Conservation (phyloP, 2,113 vertebrate genomes). For the Plestiodon gilberti region DNA sequence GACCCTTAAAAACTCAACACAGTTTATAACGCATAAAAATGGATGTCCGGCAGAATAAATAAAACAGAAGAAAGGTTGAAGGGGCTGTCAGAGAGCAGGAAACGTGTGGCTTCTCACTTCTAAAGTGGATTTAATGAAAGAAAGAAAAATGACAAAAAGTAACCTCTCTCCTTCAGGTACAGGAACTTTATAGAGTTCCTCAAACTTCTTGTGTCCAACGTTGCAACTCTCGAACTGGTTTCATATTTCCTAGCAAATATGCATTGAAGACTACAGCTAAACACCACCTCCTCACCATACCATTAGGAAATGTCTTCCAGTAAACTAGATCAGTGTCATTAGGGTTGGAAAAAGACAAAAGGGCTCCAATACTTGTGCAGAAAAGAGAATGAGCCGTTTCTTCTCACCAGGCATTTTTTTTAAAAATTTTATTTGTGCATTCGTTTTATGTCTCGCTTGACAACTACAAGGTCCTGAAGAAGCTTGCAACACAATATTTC, state of each 20-base stretch:
- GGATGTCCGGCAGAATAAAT: slow-evolving; percentile 28
- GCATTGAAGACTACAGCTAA: background rate
- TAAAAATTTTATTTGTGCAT: background rate
- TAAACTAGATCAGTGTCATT: background rate
- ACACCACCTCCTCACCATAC: no score
- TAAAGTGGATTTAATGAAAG: rapidly evolving
- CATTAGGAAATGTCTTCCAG: background rate
- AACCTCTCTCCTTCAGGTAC: background rate
- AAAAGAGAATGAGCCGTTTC: background rate
- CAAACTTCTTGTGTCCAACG: background rate
- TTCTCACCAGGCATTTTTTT: no score
- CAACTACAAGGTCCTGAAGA: no score
- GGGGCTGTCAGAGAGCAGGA: background rate
- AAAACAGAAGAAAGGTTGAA: background rate
- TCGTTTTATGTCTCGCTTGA: background rate
- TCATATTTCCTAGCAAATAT: background rate
- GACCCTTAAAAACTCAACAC: slow-evolving; percentile 35
- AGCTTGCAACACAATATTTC: no score
- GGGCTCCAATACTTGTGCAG: no score
- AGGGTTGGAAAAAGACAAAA: background rate
- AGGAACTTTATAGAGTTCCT: background rate
- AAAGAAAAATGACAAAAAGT: background rate
- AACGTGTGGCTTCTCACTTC: rapidly evolving
- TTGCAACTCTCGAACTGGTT: background rate
- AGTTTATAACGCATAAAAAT: slow-evolving; percentile 31